A percentile compares a stretch with the other conserved stretches of the same genome.
Evolutionary conservation across 2,888 invertebrate genomes (phyloP).

Genomic region (Catocala nupta): DNA sequence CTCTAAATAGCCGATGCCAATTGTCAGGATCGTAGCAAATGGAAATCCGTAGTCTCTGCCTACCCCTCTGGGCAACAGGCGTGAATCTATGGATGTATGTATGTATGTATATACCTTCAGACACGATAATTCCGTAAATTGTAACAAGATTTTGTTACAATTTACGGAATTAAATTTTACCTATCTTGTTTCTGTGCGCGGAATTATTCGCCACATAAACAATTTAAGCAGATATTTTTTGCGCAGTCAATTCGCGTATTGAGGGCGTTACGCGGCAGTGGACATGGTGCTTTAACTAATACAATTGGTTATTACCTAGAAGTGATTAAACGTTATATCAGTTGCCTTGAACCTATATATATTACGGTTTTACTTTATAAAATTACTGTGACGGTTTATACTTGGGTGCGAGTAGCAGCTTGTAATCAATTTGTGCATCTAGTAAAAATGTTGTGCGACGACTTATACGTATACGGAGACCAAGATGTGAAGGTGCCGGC

Average conservation of each 20-base stretch:
- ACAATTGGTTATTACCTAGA: constrained; percentile 10
- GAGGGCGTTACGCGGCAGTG: not conserved
- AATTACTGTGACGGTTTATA: not conserved
- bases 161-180: too few relatives aligned
- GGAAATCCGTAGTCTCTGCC: too few relatives aligned
- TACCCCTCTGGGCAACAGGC: too few relatives aligned
- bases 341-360: constrained; percentile 2
- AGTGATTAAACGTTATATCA: not conserved
- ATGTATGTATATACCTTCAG: too few relatives aligned
- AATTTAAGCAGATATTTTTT: not conserved
- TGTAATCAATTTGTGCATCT: too few relatives aligned
- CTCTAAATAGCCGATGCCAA: too few relatives aligned
- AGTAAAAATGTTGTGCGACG: constrained; percentile 55
- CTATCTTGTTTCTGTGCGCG: too few relatives aligned
- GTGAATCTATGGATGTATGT: too few relatives aligned
- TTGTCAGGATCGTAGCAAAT: too few relatives aligned
- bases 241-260: not conserved
- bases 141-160: too few relatives aligned
- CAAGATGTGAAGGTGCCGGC: constrained; percentile 67
- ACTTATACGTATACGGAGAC: constrained; percentile 63
- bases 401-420: too few relatives aligned
- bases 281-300: constrained; percentile 1
- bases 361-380: not conserved
- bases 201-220: not conserved
- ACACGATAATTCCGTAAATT: too few relatives aligned